Evolutionary conservation across 2,113 vertebrate species (phyloP).

Genomic region (Plecturocebus donacophilus): DNA sequence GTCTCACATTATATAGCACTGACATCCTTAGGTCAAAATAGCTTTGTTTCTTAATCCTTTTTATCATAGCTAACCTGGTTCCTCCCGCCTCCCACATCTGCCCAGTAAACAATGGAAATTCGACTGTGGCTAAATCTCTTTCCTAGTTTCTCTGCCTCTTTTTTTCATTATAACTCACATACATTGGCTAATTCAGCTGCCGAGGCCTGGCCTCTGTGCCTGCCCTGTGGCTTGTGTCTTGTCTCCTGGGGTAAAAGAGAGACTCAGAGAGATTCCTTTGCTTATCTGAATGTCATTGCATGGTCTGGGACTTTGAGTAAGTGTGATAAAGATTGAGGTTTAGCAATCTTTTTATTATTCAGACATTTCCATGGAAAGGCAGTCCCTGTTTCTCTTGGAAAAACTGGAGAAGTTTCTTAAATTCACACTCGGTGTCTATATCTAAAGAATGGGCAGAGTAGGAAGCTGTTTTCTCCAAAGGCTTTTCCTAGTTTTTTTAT

Average conservation of each 20-base stretch:
- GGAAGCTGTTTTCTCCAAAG: background rate
- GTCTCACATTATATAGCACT: no score
- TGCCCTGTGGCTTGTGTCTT: background rate
- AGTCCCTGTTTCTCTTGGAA: background rate
- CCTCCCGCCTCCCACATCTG: background rate
- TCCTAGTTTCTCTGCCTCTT: background rate
- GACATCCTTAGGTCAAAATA: background rate
- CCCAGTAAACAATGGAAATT: background rate
- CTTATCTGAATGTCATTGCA: background rate
- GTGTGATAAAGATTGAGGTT: background rate
- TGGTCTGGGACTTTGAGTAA: background rate
- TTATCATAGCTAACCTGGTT: background rate
- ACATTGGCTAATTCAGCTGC: background rate
- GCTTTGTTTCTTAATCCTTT: background rate
- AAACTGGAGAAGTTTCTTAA: background rate
- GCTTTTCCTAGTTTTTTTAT: background rate
- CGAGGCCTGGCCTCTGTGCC: background rate
- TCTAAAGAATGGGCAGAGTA: background rate
- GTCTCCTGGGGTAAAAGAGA: background rate
- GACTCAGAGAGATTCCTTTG: background rate
- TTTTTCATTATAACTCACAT: background rate
- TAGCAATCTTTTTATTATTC: background rate
- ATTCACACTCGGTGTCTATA: background rate
- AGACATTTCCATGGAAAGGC: background rate
- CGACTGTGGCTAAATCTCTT: background rate